A percentile compares a stretch with the other conserved stretches of the same genome.
phyloP scores from a whole-genome alignment of 2,113 vertebrate species.

The Chelonoidis abingdonii region DNA sequence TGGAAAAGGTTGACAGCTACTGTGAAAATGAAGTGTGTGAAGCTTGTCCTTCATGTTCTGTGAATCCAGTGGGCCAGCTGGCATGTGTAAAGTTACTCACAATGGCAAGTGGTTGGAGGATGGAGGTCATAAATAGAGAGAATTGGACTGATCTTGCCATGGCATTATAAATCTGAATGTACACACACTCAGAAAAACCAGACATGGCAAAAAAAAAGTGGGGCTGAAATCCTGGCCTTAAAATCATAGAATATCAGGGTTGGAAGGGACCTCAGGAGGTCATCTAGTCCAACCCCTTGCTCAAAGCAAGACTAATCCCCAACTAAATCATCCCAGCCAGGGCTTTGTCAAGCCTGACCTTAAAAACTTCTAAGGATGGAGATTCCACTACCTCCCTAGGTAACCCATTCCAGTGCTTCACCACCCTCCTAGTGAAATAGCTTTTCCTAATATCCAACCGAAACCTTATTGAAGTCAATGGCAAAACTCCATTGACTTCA shows the following conservation, averaged over 20 bases:
- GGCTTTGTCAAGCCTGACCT: no score
- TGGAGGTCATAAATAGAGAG: not conserved
- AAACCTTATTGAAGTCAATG: not conserved
- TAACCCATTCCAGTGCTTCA: no score
- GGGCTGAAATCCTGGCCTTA: not conserved
- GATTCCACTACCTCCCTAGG: no score
- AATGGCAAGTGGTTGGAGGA: rapidly evolving
- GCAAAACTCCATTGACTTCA: not conserved
- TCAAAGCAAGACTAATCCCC: no score
- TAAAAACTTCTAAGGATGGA: no score
- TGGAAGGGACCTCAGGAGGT: no score
- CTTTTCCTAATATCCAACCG: no score
- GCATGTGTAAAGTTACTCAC: rapidly evolving
- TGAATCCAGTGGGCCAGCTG: rapidly evolving
- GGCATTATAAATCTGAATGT: not conserved
- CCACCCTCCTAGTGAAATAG: no score
- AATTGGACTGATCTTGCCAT: not conserved
- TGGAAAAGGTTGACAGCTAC: rapidly evolving
- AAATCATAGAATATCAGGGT: no score
- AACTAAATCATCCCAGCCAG: no score
- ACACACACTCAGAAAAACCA: not conserved
- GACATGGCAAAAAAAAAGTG: not conserved
- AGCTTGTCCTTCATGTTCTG: rapidly evolving
- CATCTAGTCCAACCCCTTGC: no score
- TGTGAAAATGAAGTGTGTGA: not conserved